Evolutionary conservation across 1,140 invertebrate species (phyloP).

Genomic region (Calliphora vicina): DNA sequence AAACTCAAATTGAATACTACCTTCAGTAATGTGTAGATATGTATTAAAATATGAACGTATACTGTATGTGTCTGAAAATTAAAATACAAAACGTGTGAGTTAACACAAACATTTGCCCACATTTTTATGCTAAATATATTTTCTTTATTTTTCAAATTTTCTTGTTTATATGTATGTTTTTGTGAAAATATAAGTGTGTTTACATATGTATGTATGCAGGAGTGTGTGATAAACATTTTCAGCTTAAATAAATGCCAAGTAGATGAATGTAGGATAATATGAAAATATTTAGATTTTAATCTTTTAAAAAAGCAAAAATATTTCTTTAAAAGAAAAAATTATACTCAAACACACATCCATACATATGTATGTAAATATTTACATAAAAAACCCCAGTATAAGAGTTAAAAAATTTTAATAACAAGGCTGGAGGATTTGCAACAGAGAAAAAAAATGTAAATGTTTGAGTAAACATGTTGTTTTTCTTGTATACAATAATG

Average conservation of each 20-base stretch:
- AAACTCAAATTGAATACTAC: no score
- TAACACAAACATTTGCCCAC: slow-evolving; percentile 4
- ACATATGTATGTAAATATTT: not conserved
- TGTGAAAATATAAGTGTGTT: not conserved
- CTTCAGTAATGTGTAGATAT: no score
- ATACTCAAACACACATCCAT: no score
- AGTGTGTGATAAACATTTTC: not conserved
- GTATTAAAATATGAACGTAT: no score
- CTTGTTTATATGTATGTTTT: not conserved
- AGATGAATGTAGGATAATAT: slow-evolving; percentile 1
- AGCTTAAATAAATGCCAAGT: slow-evolving; percentile 5
- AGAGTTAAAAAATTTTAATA: not conserved
- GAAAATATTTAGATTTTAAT: slow-evolving; percentile 3
- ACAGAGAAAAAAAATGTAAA: no score
- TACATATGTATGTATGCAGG: not conserved
- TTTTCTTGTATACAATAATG: not conserved
- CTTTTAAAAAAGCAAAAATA: not conserved
- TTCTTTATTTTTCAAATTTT: not conserved
- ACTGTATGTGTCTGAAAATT: no score
- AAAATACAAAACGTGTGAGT: not conserved
- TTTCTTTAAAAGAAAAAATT: not conserved
- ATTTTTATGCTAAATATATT: not conserved
- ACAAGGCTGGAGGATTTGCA: no score
- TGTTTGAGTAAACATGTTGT: not conserved
- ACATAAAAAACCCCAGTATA: not conserved